phyloP scores from a whole-genome alignment of 2,797 vertebrate genomes.

The Hipposideros larvatus region DNA sequence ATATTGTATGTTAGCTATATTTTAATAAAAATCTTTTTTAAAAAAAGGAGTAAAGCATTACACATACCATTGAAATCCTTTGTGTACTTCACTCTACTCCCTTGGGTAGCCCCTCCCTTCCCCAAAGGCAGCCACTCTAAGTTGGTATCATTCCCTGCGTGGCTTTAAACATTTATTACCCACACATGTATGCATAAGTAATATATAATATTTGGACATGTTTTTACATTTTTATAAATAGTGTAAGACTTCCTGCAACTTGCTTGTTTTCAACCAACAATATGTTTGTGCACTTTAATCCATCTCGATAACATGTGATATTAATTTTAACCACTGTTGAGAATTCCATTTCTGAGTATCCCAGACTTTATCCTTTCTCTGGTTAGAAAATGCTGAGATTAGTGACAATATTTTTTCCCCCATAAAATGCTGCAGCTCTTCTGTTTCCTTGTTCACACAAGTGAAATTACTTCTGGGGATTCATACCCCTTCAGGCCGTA shows the following conservation, averaged over 20 bases:
- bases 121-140: not conserved
- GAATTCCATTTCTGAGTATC: conserved; percentile 25
- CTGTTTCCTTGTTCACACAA: fast-evolving
- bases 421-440: not conserved
- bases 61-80: not conserved
- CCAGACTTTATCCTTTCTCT: conserved; percentile 33
- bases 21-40: too few relatives aligned
- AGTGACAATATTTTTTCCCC: not conserved
- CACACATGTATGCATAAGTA: not conserved
- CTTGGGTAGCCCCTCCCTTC: not conserved
- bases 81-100: too few relatives aligned
- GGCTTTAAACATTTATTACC: conserved; percentile 51
- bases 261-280: not conserved
- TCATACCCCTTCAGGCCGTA: fast-evolving
- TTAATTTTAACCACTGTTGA: conserved; percentile 67
- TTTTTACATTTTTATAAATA: conserved; percentile 43
- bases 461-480: not conserved
- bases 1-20: too few relatives aligned
- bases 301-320: not conserved
- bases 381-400: not conserved
- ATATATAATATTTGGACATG: not conserved
- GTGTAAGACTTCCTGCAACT: not conserved
- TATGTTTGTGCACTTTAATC: conserved; percentile 7
- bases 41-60: not conserved
- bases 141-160: not conserved